Percentiles rank a stretch among this genome's conserved stretches.
phyloP scores from a whole-genome alignment of 1,140 invertebrate genomes.

The Pomacea maculata region DNA sequence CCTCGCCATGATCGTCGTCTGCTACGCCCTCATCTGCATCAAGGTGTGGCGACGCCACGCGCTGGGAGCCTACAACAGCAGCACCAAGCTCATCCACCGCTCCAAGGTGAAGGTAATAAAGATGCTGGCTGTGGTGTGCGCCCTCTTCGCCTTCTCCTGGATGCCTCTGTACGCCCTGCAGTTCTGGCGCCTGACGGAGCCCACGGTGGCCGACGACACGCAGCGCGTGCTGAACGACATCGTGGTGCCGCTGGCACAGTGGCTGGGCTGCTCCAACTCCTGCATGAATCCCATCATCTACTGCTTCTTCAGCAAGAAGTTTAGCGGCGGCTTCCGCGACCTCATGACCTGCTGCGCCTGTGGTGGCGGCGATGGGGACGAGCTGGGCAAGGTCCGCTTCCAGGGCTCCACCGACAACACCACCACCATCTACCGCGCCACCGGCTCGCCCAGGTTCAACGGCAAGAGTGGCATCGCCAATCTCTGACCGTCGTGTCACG shows the following conservation, averaged over 20 bases:
- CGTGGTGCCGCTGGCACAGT: conserved; percentile 89
- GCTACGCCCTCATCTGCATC: conserved; percentile 92
- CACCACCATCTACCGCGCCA: background rate
- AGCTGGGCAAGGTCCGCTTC: conserved; percentile 2
- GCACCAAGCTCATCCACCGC: conserved; percentile 55
- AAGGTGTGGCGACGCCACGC: conserved; percentile 88
- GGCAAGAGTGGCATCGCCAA: background rate
- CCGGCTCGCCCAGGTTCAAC: background rate
- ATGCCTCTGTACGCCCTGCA: conserved; percentile 81
- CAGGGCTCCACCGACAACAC: conserved; percentile 10
- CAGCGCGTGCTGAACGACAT: conserved; percentile 78
- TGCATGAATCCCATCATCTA: conserved; percentile 98
- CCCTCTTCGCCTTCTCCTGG: conserved; percentile 97
- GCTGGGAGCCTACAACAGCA: conserved; percentile 70
- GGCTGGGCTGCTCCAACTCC: conserved; percentile 94
- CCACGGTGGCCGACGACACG: conserved; percentile 40
- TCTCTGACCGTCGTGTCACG: no score
- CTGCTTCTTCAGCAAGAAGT: conserved; percentile 97
- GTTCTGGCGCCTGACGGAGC: conserved; percentile 35
- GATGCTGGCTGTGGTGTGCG: conserved; percentile 94
- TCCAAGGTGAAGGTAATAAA: conserved; percentile 80
- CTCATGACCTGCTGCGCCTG: conserved; percentile 33
- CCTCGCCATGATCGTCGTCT: conserved; percentile 88
- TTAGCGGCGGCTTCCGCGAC: conserved; percentile 81
- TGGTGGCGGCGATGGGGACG: conserved; percentile 19